A percentile compares a stretch with the other conserved stretches of the same genome.
Evolutionary conservation across 2,113 vertebrate genomes (phyloP).

Genomic region (Poeciliopsis occidentalis): DNA sequence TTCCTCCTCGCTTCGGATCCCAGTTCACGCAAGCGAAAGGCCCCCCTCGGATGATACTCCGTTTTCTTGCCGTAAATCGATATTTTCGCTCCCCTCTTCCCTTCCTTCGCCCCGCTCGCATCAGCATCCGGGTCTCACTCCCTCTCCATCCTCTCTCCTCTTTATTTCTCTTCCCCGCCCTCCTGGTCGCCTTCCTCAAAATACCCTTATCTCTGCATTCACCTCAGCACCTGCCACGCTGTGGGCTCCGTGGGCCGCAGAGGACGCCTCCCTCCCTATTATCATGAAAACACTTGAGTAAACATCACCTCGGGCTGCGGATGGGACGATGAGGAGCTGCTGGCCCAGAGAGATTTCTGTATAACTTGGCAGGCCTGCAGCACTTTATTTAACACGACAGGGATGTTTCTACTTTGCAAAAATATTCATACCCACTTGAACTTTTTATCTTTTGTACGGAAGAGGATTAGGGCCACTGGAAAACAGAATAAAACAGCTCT

Average conservation of each 20-base stretch:
- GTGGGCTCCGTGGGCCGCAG: conserved; percentile 21
- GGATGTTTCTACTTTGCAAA: background rate
- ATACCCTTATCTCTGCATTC: conserved; percentile 58
- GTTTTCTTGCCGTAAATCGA: no score
- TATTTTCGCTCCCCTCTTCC: no score
- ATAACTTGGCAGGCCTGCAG: background rate
- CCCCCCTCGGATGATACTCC: no score
- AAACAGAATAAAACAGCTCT: no score
- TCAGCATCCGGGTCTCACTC: no score
- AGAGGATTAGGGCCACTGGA: no score
- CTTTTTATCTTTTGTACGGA: background rate
- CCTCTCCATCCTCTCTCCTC: no score
- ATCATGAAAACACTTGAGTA: background rate
- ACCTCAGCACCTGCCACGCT: conserved; percentile 29
- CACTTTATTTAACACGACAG: background rate
- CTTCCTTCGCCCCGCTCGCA: no score
- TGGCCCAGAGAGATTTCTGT: background rate
- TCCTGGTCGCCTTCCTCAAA: conserved; percentile 45
- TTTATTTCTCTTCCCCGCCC: no score
- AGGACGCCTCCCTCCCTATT: conserved; percentile 16
- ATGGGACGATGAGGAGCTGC: background rate
- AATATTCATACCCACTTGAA: background rate
- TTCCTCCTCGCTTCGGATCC: no score
- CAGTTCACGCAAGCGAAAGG: no score
- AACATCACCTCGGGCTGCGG: conserved; percentile 21